These are phyloP conservation scores for Solenopsis invicta DNA, from an alignment of 1,140 invertebrate species.

Conservation along the genomic window DNA sequence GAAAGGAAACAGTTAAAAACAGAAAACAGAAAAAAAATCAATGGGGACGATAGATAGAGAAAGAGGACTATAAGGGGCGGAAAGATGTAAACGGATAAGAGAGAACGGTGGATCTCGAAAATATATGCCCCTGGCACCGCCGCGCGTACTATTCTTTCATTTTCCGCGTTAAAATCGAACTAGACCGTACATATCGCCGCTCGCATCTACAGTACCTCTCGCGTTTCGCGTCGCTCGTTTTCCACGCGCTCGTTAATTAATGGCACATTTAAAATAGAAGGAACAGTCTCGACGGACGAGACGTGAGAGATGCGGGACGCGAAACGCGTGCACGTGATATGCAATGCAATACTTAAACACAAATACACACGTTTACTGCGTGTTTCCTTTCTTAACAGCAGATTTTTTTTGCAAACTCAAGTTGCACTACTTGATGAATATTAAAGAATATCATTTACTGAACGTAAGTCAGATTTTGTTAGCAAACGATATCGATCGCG, in stretches of 20 bases:
- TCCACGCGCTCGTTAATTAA: conserved; percentile 29
- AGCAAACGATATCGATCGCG: background rate
- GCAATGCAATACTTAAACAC: background rate
- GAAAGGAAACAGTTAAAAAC: conserved; percentile 49
- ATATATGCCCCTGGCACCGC: conserved; percentile 20
- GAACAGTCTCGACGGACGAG: conserved; percentile 1
- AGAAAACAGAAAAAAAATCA: conserved; percentile 67
- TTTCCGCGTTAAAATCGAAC: conserved; percentile 48
- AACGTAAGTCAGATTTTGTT: background rate
- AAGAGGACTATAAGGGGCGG: background rate
- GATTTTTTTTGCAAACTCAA: background rate
- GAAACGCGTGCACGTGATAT: background rate
- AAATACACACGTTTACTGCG: background rate
- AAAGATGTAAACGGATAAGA: conserved; percentile 52
- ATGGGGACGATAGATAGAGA: conserved; percentile 51
- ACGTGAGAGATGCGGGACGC: background rate
- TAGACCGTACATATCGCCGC: conserved; percentile 18
- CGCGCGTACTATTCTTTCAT: background rate
- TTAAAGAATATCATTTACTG: background rate
- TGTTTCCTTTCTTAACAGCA: background rate
- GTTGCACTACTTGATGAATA: background rate
- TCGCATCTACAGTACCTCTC: conserved; percentile 28
- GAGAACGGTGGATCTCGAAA: conserved; percentile 15
- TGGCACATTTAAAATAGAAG: conserved; percentile 9
- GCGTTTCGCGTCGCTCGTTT: conserved; percentile 14